Percentiles rank a stretch among this genome's conserved stretches.
Evolutionary conservation across 2,113 vertebrate genomes (phyloP).

Genomic region (Chloroceryle aenea): DNA sequence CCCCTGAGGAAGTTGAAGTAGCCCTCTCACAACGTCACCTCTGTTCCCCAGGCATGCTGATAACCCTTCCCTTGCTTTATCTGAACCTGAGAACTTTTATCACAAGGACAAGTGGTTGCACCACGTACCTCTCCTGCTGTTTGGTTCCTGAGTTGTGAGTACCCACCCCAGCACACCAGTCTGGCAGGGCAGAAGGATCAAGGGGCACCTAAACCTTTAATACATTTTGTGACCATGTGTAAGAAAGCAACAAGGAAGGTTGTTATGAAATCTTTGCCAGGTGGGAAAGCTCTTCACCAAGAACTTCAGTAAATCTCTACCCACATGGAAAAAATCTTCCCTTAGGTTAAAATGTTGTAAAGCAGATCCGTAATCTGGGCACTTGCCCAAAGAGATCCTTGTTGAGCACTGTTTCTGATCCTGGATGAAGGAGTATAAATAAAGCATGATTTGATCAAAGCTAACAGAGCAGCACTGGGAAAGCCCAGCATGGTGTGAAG

Average conservation of each 20-base stretch:
- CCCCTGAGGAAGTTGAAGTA: not conserved
- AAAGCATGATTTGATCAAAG: not conserved
- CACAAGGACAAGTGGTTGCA: not conserved
- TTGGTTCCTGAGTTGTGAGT: not conserved
- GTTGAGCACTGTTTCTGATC: not conserved
- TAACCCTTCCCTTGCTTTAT: not conserved
- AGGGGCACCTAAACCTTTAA: not conserved
- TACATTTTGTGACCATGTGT: not conserved
- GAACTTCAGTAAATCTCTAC: not conserved
- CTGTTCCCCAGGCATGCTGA: not conserved
- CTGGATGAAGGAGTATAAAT: not conserved
- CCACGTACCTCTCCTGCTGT: fast-evolving
- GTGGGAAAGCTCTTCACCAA: not conserved
- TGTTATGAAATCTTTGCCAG: not conserved
- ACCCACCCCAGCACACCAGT: not conserved
- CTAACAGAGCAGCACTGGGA: not conserved
- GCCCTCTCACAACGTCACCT: fast-evolving
- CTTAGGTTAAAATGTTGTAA: not conserved
- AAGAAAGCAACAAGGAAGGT: not conserved
- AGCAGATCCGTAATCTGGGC: not conserved
- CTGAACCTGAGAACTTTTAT: not conserved
- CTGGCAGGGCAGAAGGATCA: not conserved
- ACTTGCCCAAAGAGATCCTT: not conserved
- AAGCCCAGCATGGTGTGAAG: not conserved
- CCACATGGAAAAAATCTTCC: not conserved